Evolutionary conservation across 2,113 vertebrate genomes (phyloP), one percentile per base, ranked within the genome.

Genomic region (Stegostoma tigrinum): DNA sequence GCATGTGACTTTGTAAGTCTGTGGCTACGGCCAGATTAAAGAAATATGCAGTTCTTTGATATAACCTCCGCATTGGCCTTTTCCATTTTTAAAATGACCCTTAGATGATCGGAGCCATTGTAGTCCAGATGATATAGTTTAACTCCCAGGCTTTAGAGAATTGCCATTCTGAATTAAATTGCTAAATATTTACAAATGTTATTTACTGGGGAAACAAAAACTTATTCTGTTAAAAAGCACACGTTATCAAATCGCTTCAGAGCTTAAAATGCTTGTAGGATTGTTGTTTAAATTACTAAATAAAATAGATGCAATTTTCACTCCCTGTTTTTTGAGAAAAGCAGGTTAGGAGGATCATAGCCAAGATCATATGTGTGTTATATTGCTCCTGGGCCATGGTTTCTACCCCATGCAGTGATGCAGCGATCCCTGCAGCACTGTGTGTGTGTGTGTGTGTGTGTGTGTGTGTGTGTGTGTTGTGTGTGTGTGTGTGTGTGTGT

Each of bases 161-260:
- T 72, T 95, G 94, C 94, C 75, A 75, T 72, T 95, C 68, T 95
- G 94, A 95, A 95, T 95, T 72, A 45, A 95, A 52, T 27, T 95
- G 67, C 94, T 95, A 95, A 95, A 95, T 95, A 95, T 95, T 95
- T 95, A 95, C 94, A 95, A 95, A 95, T 95, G 94, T 95, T 95
- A 95, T 95, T 95, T 95, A 95, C 94, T 21, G 12, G 34, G 72
- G 94, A 95, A 95, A 72, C 68, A 52, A 95, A 95, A 72, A 23
- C 10, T 72, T 93, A 34, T 68, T 70, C 45, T 52, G 23, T 52
- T 95, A 72, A 38, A 89, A 48, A 70, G 42, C 48, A 48, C 68
- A 52, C 48, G 75, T 95, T 95, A 38, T 95, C 67, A 95, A 95
- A 52, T 75, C 48, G 24, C 21, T 95, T 72, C 91, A 70, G 94